phyloP scores from a whole-genome alignment of 1,140 invertebrate species.

The Aphidius ervi region DNA sequence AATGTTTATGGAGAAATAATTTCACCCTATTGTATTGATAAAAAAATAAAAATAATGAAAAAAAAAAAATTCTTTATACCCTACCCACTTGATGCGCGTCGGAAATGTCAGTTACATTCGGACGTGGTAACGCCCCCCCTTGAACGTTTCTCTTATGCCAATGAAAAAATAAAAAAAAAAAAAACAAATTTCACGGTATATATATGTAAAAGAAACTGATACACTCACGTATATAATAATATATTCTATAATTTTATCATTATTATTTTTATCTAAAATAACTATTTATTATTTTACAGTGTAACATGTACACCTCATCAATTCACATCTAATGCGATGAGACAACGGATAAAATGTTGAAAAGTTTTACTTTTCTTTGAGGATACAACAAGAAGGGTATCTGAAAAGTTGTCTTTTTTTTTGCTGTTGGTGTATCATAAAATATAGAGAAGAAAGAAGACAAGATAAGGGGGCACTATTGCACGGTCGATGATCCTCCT shows the following conservation, averaged over 20 bases:
- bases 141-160: constrained; percentile 8
- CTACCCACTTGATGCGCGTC: constrained; percentile 45
- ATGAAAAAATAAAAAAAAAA: not conserved
- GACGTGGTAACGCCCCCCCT: constrained; percentile 20
- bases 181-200: too few species aligned
- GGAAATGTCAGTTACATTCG: constrained; percentile 47
- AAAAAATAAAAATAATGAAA: not conserved
- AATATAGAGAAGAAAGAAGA: constrained; percentile 14
- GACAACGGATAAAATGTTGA: constrained; percentile 20
- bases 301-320: constrained; percentile 14
- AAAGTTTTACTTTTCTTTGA: constrained; percentile 5
- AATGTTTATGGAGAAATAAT: constrained; percentile 47
- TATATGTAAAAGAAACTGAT: not conserved
- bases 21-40: constrained; percentile 9
- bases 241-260: not conserved
- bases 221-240: not conserved
- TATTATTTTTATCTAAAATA: not conserved
- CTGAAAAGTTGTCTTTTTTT: constrained; percentile 17
- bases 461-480: constrained; percentile 14
- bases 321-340: constrained; percentile 16
- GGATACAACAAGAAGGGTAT: constrained; percentile 3
- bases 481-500: constrained; percentile 20
- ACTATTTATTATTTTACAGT: not conserved
- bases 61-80: not conserved
- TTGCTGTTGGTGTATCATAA: not conserved